Conservation (phyloP, 2,888 invertebrate species). For the Ophion obscuratus region DNA sequence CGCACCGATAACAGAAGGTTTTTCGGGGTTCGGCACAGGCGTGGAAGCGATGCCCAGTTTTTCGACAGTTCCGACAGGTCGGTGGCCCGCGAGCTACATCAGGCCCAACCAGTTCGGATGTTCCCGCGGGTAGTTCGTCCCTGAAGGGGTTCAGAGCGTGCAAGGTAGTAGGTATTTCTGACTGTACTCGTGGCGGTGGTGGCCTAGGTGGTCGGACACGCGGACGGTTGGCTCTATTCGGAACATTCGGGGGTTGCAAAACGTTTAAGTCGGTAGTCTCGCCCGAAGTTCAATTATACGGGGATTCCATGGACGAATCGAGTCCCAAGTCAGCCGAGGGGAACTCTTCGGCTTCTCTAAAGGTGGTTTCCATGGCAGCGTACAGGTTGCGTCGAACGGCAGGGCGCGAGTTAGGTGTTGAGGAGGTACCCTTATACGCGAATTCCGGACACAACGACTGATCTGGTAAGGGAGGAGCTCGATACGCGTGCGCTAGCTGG, state of each 20-base stretch:
- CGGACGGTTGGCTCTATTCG: no score
- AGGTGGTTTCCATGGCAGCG: background rate
- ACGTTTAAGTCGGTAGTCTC: no score
- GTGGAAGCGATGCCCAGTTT: conserved; percentile 3
- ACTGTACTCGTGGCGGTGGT: no score
- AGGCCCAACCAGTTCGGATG: background rate
- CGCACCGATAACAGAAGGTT: no score
- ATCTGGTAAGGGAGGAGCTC: conserved; percentile 3
- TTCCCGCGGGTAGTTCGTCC: background rate
- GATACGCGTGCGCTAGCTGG: background rate
- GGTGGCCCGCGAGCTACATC: background rate
- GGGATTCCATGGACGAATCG: no score
- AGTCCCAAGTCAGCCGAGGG: background rate
- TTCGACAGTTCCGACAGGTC: conserved; percentile 5
- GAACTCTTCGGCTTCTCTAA: background rate
- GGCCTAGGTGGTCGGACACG: no score
- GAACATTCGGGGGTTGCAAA: no score
- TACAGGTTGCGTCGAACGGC: background rate
- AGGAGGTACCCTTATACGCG: background rate
- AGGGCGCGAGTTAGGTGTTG: background rate
- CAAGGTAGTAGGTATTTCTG: background rate
- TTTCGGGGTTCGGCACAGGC: background rate
- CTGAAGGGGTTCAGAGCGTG: background rate
- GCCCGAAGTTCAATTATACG: no score
- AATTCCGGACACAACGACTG: conserved; percentile 22